Evolutionary conservation across 2,113 vertebrate genomes (phyloP).

Genomic region (Zosterops lateralis): DNA sequence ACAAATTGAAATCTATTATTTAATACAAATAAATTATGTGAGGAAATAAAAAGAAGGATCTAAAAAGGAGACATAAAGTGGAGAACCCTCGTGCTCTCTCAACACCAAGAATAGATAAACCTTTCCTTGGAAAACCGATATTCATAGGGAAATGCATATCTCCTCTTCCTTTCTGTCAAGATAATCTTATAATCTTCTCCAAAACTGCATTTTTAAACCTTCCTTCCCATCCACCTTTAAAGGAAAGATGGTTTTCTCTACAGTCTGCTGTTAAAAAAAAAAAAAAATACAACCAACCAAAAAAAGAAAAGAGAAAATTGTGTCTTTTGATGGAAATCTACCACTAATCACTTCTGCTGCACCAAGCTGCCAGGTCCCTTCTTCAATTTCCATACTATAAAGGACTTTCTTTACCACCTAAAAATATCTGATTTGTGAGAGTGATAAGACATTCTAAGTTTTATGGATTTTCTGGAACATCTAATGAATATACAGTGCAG

Average conservation of each 20-base stretch:
- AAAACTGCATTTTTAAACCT: neutral
- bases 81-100: neutral
- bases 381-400: neutral
- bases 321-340: neutral
- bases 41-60: neutral
- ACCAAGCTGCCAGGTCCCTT: neutral
- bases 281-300: neutral
- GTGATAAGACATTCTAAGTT: neutral
- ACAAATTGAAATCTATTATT: neutral
- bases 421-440: neutral
- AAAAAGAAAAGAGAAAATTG: accelerated
- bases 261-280: neutral
- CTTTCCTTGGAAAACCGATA: neutral
- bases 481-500: neutral
- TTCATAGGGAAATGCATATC: neutral
- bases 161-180: neutral
- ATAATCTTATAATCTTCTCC: neutral
- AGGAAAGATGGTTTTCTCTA: neutral
- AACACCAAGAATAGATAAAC: neutral
- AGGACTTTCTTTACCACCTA: neutral
- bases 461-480: neutral
- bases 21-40: neutral
- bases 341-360: neutral
- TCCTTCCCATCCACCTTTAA: neutral
- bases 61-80: neutral